phyloP scores from a whole-genome alignment of 2,888 invertebrate genomes.

The Cryptops parisi region DNA sequence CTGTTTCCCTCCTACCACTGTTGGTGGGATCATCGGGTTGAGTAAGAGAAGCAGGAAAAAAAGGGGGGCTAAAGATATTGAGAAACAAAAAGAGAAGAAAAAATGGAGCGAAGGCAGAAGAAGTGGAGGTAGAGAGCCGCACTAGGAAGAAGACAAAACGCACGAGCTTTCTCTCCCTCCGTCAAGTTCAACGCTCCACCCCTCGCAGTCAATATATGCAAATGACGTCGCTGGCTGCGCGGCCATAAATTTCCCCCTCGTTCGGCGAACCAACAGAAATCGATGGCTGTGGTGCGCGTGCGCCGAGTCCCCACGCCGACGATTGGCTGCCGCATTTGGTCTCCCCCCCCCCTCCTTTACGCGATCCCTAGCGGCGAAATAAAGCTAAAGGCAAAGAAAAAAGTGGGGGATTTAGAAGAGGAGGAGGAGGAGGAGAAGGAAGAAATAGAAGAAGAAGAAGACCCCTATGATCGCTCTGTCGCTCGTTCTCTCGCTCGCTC shows the following conservation, averaged over 20 bases:
- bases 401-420: background rate
- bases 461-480: background rate
- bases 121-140: too few species aligned
- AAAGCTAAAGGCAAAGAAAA: background rate
- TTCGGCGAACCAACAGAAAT: constrained; percentile 9
- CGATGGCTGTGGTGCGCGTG: constrained; percentile 2
- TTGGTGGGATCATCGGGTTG: too few species aligned
- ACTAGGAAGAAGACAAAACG: too few species aligned
- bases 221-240: constrained; percentile 7
- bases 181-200: constrained; percentile 12
- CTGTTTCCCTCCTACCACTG: too few species aligned
- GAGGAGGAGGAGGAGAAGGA: background rate
- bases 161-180: too few species aligned
- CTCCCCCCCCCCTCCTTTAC: background rate
- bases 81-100: too few species aligned
- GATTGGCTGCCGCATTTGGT: background rate
- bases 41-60: too few species aligned
- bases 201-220: constrained; percentile 11
- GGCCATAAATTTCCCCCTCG: constrained; percentile 10
- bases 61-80: too few species aligned
- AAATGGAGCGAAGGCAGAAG: too few species aligned
- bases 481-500: background rate
- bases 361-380: background rate
- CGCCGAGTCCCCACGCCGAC: background rate
- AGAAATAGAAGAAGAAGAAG: background rate